Evolutionary conservation across 2,888 invertebrate species (phyloP).

Genomic region (Dryomyza anilis): DNA sequence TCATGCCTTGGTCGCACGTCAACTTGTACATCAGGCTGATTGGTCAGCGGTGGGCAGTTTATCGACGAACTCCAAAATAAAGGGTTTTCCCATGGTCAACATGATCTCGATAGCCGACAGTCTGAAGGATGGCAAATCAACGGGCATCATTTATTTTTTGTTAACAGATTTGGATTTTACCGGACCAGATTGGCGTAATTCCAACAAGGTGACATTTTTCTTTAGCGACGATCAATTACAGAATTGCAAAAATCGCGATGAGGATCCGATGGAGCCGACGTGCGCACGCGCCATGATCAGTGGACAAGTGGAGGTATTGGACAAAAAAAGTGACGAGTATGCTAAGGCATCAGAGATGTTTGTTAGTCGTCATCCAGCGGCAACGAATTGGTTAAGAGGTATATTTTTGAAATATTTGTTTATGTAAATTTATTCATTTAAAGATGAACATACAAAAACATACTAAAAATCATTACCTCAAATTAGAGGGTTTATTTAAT

Average conservation of each 20-base stretch:
- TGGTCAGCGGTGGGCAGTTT: slow-evolving; percentile 59
- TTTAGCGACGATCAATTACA: slow-evolving; percentile 55
- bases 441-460: not conserved
- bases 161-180: slow-evolving; percentile 60
- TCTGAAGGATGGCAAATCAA: slow-evolving; percentile 43
- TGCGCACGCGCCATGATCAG: slow-evolving; percentile 56
- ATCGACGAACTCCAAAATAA: slow-evolving; percentile 48
- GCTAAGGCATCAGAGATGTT: slow-evolving; percentile 44
- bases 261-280: slow-evolving; percentile 61
- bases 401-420: too few relatives aligned
- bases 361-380: slow-evolving; percentile 55
- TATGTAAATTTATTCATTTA: not conserved
- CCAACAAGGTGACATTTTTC: slow-evolving; percentile 55
- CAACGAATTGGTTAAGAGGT: slow-evolving; percentile 51
- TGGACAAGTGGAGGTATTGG: slow-evolving; percentile 51
- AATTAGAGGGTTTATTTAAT: too few relatives aligned
- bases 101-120: slow-evolving; percentile 60
- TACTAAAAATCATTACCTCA: too few relatives aligned
- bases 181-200: slow-evolving; percentile 53
- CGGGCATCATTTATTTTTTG: slow-evolving; percentile 56
- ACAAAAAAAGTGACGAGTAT: slow-evolving; percentile 41
- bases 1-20: slow-evolving; percentile 57
- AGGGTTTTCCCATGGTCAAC: slow-evolving; percentile 60
- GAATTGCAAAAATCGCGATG: slow-evolving; percentile 45
- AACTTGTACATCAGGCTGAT: slow-evolving; percentile 53